A percentile compares a stretch with the other conserved stretches of the same genome.
These are phyloP conservation scores for Umimayanthus kanabou DNA, from an alignment of 92 coral and sea anemone genomes.

Conservation along the genomic window DNA sequence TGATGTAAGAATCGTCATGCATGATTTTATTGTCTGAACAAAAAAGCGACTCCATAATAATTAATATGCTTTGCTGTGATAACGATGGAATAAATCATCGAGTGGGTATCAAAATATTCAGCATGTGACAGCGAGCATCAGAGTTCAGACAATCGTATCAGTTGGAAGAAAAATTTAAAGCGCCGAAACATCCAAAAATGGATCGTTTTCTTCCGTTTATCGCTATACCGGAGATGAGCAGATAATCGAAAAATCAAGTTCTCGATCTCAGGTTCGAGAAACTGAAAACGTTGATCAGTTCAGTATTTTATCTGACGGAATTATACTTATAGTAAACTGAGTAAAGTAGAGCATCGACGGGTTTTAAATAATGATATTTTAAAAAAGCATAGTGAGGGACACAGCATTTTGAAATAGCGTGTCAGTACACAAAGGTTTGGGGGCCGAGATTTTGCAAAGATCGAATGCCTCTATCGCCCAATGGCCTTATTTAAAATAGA, in stretches of 20 bases:
- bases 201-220: background rate
- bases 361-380: too few species aligned
- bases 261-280: background rate
- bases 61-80: background rate
- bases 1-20: background rate
- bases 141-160: background rate
- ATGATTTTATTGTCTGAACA: background rate
- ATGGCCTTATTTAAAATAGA: too few species aligned
- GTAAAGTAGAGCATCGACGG: background rate
- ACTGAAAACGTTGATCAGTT: background rate
- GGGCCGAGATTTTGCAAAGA: too few species aligned
- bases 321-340: too few species aligned
- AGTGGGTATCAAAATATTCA: too few species aligned
- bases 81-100: background rate
- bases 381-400: background rate
- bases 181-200: slow-evolving; percentile 8
- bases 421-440: too few species aligned
- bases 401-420: too few species aligned
- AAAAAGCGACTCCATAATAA: background rate
- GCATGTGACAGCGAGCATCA: background rate
- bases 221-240: background rate
- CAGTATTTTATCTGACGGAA: background rate
- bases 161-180: background rate
- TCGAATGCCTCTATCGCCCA: too few species aligned
- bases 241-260: background rate